Conservation (phyloP, 2,113 vertebrate genomes). For the Tricholaema leucomelas region DNA sequence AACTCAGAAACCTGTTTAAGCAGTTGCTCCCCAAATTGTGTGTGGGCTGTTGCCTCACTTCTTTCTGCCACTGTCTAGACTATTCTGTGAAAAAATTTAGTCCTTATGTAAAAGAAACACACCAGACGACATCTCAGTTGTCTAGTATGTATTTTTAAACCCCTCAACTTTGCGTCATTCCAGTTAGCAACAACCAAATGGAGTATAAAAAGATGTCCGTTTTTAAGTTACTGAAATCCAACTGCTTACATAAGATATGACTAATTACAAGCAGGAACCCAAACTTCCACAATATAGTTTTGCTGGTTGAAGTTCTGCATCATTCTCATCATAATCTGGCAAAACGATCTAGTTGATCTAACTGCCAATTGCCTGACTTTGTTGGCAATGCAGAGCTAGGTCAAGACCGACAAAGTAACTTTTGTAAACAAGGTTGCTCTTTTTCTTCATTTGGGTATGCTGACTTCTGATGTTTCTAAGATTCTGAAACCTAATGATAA, state of each 20-base stretch:
- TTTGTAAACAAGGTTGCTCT: not conserved
- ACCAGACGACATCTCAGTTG: slow-evolving; percentile 32
- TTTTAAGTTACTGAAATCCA: slow-evolving; percentile 47
- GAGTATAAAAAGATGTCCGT: slow-evolving; percentile 51
- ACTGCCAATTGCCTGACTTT: not conserved
- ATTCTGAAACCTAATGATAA: not conserved
- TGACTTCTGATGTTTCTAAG: not conserved
- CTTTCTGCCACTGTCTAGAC: slow-evolving; percentile 58
- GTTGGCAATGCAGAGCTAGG: not conserved
- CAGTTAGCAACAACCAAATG: slow-evolving; percentile 35
- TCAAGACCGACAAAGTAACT: not conserved
- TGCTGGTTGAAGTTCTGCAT: not conserved
- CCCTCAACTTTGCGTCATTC: slow-evolving; percentile 53
- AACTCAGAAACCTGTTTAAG: slow-evolving; percentile 38
- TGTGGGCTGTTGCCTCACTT: slow-evolving; percentile 54
- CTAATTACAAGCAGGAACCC: slow-evolving; percentile 39
- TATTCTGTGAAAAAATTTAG: slow-evolving; percentile 43
- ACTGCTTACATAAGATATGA: slow-evolving; percentile 33
- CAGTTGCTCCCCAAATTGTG: slow-evolving; percentile 30
- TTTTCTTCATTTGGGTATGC: not conserved
- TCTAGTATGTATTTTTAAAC: slow-evolving; percentile 60
- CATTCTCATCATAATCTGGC: not conserved
- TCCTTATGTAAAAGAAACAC: slow-evolving; percentile 58
- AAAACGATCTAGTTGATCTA: not conserved
- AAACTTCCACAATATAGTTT: not conserved